phyloP scores from a whole-genome alignment of 2,888 invertebrate species.

The Oscheius sp. region DNA sequence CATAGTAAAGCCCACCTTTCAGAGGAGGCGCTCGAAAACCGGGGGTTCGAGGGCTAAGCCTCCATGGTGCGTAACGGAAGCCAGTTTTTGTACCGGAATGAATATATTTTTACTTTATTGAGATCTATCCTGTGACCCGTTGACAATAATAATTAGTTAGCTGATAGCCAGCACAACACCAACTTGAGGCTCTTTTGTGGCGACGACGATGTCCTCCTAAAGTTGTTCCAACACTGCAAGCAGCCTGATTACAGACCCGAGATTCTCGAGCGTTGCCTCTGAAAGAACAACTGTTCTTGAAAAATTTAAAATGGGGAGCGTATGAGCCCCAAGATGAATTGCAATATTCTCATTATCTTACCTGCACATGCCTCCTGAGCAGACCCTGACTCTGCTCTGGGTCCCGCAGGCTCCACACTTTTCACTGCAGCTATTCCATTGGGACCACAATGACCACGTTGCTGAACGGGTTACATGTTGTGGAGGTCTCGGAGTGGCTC shows the following conservation, averaged over 20 bases:
- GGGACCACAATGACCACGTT: constrained; percentile 53
- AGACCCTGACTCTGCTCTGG: constrained; percentile 47
- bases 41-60: too few relatives aligned
- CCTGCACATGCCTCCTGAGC: constrained; percentile 26
- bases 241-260: constrained; percentile 44
- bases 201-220: constrained; percentile 6
- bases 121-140: constrained; percentile 25
- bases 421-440: constrained; percentile 59
- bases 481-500: constrained; percentile 9
- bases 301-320: too few relatives aligned
- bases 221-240: constrained; percentile 51
- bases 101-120: not conserved
- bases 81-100: too few relatives aligned
- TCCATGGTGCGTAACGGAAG: too few relatives aligned
- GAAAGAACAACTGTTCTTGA: not conserved
- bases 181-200: constrained; percentile 7
- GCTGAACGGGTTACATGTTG: not conserved
- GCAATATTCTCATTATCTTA: not conserved
- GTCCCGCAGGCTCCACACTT: constrained; percentile 63
- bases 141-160: constrained; percentile 29
- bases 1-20: too few relatives aligned
- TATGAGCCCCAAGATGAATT: too few relatives aligned
- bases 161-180: constrained; percentile 34
- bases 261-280: constrained; percentile 40
- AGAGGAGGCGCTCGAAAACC: too few relatives aligned